Base-by-base conservation (phyloP, 2,888 invertebrate species). In the Ashinkailepas kermadecensis region DNA sequence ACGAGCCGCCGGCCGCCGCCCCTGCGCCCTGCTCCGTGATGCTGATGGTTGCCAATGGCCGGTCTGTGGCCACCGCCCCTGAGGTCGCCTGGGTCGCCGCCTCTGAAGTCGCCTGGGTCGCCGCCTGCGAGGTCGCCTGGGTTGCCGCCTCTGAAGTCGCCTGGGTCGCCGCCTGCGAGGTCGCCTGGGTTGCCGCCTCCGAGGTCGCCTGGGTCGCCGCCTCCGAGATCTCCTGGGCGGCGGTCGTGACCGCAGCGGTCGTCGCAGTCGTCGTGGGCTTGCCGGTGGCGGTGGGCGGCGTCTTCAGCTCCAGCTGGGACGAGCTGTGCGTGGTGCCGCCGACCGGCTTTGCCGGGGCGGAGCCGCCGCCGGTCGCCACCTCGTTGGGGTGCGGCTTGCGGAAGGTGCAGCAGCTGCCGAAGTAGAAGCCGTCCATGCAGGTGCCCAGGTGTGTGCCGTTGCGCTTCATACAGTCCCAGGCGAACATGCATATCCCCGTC, bases 401-500 rank as follows among this genome's bases (percentile, higher is more conserved):
- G 82, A 95, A 90, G 86, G 93, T 93, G 87, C 96, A 96, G 87
- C 96, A 96, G 62, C 95, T 95, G 81, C 96, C 96, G 87, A 96
- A 96, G 89, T 95, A 96, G 88, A 96, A 96, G 84, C 95, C 91
- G 88, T 96, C 96, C 86, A 96, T 95, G 87, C 96, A 96, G 2
- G 95, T 95, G 59, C 95, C 96, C 84, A 96, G 89, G 86, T 96
- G 96, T 0, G 95, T 93, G 74, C 96, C 96, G 87, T 96, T 96
- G 83, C 93, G 91, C 89, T 95, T 94, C 80, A 94, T 91, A 87
- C 96, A 96, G 86, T 96, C 94, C 88, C 95, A 95, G 83, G 95
- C 96, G 87, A 96, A 96, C 96, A 96, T 96, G 86, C 96, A 96
- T 0, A 94, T 90, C 0, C 96, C 96, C 83, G 92, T 92, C 85